Percentiles rank a stretch among this genome's conserved stretches.
Evolutionary conservation across 1,140 invertebrate genomes (phyloP).

Genomic region (Drosophila tani): DNA sequence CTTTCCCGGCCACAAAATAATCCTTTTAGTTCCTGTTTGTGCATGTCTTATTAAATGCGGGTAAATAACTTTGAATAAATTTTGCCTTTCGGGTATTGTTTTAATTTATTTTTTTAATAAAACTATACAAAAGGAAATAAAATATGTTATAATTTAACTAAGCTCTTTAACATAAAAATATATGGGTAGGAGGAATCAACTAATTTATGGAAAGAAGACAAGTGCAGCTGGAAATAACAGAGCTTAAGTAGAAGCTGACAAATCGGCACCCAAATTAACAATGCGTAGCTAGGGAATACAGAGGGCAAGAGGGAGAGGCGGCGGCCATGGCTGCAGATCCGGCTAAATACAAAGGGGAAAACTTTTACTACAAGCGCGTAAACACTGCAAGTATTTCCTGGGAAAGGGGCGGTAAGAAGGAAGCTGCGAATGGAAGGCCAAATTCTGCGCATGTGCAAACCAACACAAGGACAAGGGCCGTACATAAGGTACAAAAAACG

Average conservation of each 20-base stretch:
- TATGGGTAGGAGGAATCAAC: too few relatives aligned
- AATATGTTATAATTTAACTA: neutral
- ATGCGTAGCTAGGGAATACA: neutral
- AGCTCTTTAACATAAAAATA: neutral
- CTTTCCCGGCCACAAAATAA: constrained; percentile 52
- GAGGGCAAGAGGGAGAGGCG: neutral
- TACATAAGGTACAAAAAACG: neutral
- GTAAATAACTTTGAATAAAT: neutral
- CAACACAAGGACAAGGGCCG: constrained; percentile 13
- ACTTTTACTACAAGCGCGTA: constrained; percentile 76
- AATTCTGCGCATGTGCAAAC: constrained; percentile 52
- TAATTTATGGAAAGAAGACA: neutral
- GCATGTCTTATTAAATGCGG: constrained; percentile 26
- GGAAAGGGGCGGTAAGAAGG: neutral
- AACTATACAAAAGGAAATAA: too few relatives aligned
- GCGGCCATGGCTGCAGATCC: constrained; percentile 61
- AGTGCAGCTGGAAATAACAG: neutral
- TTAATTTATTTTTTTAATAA: neutral
- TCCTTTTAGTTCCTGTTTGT: constrained; percentile 44
- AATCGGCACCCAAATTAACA: neutral
- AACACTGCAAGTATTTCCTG: constrained; percentile 38
- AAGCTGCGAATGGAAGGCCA: constrained; percentile 9
- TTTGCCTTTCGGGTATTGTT: neutral
- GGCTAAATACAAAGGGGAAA: constrained; percentile 41
- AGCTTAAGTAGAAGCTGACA: neutral